Evolutionary conservation across 1,140 invertebrate genomes (phyloP).

Genomic region (Schlechtendalia chinensis): DNA sequence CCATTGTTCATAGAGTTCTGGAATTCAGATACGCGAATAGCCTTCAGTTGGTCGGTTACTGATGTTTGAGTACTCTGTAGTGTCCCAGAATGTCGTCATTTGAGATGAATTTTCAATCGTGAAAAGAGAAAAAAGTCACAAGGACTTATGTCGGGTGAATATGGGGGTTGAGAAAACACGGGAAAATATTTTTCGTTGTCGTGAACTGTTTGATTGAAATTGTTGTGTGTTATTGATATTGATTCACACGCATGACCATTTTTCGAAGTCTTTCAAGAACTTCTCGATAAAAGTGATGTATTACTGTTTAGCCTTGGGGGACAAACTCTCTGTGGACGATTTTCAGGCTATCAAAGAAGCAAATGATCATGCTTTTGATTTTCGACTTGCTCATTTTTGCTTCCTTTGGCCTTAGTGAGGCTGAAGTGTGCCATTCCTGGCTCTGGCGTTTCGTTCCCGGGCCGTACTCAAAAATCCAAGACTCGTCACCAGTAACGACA

Average conservation of each 20-base stretch:
- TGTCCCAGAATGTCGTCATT: no score
- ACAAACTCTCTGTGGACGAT: constrained; percentile 55
- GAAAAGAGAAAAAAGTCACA: neutral
- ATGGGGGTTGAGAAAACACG: neutral
- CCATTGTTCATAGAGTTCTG: neutral
- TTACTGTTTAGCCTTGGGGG: constrained; percentile 53
- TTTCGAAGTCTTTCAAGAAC: no score
- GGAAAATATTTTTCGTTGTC: neutral
- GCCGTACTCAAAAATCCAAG: no score
- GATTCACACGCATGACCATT: no score
- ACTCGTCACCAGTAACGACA: constrained; percentile 51
- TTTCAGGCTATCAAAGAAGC: constrained; percentile 54
- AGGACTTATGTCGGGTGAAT: neutral
- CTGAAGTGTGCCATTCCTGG: no score
- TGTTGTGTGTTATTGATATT: no score
- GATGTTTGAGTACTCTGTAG: neutral
- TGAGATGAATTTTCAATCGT: neutral
- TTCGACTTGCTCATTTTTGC: constrained; percentile 50
- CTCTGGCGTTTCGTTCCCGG: no score
- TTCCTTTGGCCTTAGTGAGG: no score
- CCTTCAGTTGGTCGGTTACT: neutral
- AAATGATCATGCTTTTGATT: constrained; percentile 55
- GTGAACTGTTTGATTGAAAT: neutral
- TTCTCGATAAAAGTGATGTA: constrained; percentile 51
- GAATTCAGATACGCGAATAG: neutral